Base-by-base conservation (phyloP, 2,888 invertebrate species). In the Trichogramma dendrolimi region DNA sequence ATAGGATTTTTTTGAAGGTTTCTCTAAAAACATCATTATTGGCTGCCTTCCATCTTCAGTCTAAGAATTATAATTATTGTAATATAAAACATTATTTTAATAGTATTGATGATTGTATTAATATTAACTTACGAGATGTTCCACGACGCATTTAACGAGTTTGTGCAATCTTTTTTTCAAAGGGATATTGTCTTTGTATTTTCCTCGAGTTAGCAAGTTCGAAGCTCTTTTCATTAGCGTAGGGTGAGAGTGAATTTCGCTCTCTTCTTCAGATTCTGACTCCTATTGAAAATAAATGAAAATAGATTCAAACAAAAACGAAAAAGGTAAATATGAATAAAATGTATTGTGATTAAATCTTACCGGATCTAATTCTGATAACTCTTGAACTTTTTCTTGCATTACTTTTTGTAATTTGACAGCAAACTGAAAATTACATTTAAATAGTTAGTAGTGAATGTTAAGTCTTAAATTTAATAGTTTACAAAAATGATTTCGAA, bases 11-110 rank as follows among this genome's bases (percentile, higher is more conserved):
- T 92, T 91, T 41, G 94, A 94, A 0, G 99, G 98, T 73, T 96
- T 93, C 78, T 95, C 94, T 92, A 97, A 92, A 76, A 99, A 99
- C 71, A 94, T 86, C 61, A 93, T 81, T 83, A 96, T 92, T 0
- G 95, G 91, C 70, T 91, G 88, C 10, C 97, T 84, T 0, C 92
- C 93, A 70, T 89, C 90, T 49, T 86, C 85, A 70, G 86, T 86
- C 87, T 86, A 71, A 51, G 79, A 79, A 65, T 59, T 50, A 11
- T 49, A 8, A 47, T 7, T 53, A 49, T 27, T 46, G 43, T 39
- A 51, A 54, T 46, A n/a, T 51, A 39, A 41, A 39, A 11, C 46
- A 42, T 51, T 44, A 50, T 1, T 51, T 62, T 52, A 38, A 10
- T 47, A 1, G n/a, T 53, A 8, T 55, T 42, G 8, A 4, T 61